A percentile compares a stretch with the other conserved stretches of the same genome.
Evolutionary conservation across 2,888 invertebrate genomes (phyloP).

Genomic region (Ecliptopera silaceata): DNA sequence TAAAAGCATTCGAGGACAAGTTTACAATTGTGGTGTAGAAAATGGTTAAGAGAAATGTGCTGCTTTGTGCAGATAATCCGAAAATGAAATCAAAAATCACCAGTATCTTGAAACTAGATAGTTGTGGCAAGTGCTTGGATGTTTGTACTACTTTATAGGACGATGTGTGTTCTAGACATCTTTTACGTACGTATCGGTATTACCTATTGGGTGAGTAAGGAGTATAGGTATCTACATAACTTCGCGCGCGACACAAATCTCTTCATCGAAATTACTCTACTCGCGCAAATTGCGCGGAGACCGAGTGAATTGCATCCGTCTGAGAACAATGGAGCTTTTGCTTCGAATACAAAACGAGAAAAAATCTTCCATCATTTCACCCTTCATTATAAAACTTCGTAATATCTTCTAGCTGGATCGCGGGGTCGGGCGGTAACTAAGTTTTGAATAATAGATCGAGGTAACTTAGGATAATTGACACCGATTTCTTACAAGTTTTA

Average conservation of each 20-base stretch:
- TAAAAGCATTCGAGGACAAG: background rate
- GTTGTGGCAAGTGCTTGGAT: too few species aligned
- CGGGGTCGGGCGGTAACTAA: constrained; percentile 5
- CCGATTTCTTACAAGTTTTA: background rate
- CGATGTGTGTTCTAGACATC: too few species aligned
- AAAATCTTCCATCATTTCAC: constrained; percentile 69
- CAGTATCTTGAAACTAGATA: too few species aligned
- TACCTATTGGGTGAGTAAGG: background rate
- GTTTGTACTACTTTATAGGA: background rate
- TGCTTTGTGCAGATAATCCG: too few species aligned
- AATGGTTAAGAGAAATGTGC: too few species aligned
- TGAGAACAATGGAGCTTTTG: constrained; percentile 77
- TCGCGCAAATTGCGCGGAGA: constrained; percentile 77
- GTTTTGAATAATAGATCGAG: constrained; percentile 4
- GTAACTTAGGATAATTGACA: background rate
- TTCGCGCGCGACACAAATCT: constrained; percentile 61
- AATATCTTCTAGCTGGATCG: constrained; percentile 38
- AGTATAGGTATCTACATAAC: constrained; percentile 17
- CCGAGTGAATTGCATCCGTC: constrained; percentile 80
- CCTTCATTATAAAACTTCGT: constrained; percentile 59
- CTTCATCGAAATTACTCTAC: constrained; percentile 76
- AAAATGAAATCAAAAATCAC: too few species aligned
- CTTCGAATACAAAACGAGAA: constrained; percentile 64
- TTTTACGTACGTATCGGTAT: too few species aligned
- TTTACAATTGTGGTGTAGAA: background rate